Conservation (phyloP, 2,888 invertebrate genomes). For the Dynastes maya region DNA sequence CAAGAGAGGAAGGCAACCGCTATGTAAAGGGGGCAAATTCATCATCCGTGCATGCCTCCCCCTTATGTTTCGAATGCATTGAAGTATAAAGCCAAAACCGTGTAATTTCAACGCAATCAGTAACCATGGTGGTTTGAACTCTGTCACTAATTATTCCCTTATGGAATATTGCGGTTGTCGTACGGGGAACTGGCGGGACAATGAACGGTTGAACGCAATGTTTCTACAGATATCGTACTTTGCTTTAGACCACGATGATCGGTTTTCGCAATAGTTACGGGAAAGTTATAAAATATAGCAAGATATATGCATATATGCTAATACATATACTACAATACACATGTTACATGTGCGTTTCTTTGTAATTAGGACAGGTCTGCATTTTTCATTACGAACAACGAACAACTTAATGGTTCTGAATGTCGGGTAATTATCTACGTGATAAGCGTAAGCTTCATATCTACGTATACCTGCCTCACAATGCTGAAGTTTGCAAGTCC, state of each 20-base stretch:
- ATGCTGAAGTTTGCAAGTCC: no score
- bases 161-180: constrained; percentile 47
- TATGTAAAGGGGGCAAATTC: constrained; percentile 29
- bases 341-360: no score
- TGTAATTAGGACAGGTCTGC: no score
- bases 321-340: no score
- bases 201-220: constrained; percentile 14
- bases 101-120: constrained; percentile 58
- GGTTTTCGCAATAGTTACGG: constrained; percentile 1
- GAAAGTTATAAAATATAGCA: background rate
- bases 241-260: constrained; percentile 20
- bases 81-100: constrained; percentile 56
- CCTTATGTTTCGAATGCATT: constrained; percentile 53
- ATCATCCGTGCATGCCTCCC: constrained; percentile 36
- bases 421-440: no score
- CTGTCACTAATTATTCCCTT: constrained; percentile 55
- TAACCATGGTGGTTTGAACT: constrained; percentile 53
- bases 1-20: constrained; percentile 20
- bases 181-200: constrained; percentile 22
- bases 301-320: no score
- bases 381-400: no score
- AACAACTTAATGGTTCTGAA: no score
- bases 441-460: no score
- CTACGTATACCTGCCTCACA: no score
- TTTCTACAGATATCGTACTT: constrained; percentile 21